Conservation (phyloP, 1,140 invertebrate species). For the Mylabris phalerata region DNA sequence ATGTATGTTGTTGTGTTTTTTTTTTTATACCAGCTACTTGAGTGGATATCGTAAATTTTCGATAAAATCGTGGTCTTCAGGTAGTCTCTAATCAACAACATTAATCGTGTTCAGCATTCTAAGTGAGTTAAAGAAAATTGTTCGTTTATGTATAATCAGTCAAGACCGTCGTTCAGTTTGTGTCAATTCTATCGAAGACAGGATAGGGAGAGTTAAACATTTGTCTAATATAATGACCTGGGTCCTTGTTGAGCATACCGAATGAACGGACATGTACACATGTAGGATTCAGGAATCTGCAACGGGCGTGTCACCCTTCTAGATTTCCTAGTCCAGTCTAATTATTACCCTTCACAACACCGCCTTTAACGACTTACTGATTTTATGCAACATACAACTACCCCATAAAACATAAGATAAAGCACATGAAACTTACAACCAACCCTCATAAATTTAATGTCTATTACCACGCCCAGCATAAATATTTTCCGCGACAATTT, state of each 20-base stretch:
- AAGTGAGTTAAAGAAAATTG: too few relatives aligned
- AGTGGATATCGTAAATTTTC: too few relatives aligned
- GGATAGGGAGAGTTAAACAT: not conserved
- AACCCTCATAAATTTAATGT: slow-evolving; percentile 16
- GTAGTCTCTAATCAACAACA: too few relatives aligned
- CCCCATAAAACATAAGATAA: slow-evolving; percentile 17
- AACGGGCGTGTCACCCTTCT: slow-evolving; percentile 13
- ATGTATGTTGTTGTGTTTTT: too few relatives aligned
- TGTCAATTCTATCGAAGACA: too few relatives aligned
- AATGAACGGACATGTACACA: slow-evolving; percentile 14
- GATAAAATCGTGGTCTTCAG: too few relatives aligned
- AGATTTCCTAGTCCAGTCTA: slow-evolving; percentile 15
- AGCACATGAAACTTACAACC: slow-evolving; percentile 14
- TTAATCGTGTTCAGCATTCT: too few relatives aligned
- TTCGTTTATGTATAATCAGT: too few relatives aligned
- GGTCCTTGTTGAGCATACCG: slow-evolving; percentile 13
- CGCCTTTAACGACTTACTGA: slow-evolving; percentile 16
- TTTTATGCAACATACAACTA: slow-evolving; percentile 17
- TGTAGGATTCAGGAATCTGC: slow-evolving; percentile 14
- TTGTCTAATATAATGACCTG: slow-evolving; percentile 14
- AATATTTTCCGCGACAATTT: slow-evolving; percentile 16
- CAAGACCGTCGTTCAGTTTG: too few relatives aligned
- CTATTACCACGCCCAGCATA: slow-evolving; percentile 15
- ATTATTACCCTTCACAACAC: slow-evolving; percentile 12
- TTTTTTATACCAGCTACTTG: too few relatives aligned